Percentiles rank a stretch among this genome's conserved stretches.
These are phyloP conservation scores for Hipparchia sbordonii DNA, from an alignment of 2,888 invertebrate genomes.

Conservation along the genomic window DNA sequence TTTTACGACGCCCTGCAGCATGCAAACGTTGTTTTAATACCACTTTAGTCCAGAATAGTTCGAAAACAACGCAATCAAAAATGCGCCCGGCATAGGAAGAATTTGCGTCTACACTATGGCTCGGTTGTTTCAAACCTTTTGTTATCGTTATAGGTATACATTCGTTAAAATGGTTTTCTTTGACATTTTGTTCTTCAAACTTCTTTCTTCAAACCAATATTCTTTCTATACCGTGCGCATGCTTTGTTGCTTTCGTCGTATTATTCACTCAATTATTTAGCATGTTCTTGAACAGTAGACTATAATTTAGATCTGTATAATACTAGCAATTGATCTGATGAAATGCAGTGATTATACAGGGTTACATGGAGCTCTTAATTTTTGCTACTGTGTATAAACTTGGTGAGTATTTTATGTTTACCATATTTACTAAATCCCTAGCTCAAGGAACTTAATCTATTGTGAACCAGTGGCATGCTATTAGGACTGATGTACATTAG, in stretches of 20 bases:
- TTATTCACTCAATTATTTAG: neutral
- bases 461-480: neutral
- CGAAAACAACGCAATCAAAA: too few species aligned
- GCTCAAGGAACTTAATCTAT: neutral
- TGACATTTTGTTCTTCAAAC: too few species aligned
- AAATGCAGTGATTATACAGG: neutral
- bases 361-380: neutral
- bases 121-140: too few species aligned
- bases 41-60: too few species aligned
- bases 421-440: neutral
- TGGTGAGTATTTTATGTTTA: neutral
- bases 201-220: too few species aligned
- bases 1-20: conserved; percentile 65
- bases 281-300: neutral
- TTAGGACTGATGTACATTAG: neutral
- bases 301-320: neutral
- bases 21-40: neutral
- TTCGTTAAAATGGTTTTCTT: too few species aligned
- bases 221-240: too few species aligned
- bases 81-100: neutral
- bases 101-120: too few species aligned
- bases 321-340: neutral
- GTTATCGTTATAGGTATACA: too few species aligned
- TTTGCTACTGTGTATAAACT: neutral
- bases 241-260: too few species aligned